A percentile compares a stretch with the other conserved stretches of the same genome.
phyloP scores from a whole-genome alignment of 2,888 invertebrate genomes.

The Cephus pulcher region DNA sequence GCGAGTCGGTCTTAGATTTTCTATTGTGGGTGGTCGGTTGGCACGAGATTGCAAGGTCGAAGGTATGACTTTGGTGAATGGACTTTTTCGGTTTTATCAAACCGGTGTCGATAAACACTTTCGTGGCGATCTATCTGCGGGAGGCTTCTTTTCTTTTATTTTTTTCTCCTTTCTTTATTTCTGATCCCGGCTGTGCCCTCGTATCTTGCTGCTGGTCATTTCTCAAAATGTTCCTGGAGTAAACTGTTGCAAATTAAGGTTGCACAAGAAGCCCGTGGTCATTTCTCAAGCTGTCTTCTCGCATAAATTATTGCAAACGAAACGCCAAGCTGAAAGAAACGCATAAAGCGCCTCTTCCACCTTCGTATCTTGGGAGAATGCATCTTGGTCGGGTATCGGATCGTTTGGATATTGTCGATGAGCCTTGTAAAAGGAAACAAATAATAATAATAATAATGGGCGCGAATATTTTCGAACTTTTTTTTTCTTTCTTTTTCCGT shows the following conservation, averaged over 20 bases:
- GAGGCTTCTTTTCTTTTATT: constrained; percentile 3
- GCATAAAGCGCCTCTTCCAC: constrained; percentile 51
- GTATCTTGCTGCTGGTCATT: constrained; percentile 53
- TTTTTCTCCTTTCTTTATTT: constrained; percentile 12
- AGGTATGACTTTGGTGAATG: not conserved
- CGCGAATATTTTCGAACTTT: not conserved
- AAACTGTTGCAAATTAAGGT: constrained; percentile 64
- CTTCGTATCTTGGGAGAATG: constrained; percentile 12
- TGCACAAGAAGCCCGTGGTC: constrained; percentile 61
- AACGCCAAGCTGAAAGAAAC: constrained; percentile 59
- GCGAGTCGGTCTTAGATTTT: not conserved
- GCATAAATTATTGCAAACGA: constrained; percentile 64
- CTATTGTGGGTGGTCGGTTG: not conserved
- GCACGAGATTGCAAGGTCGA: not conserved
- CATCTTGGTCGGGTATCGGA: not conserved
- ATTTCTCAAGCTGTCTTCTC: constrained; percentile 62
- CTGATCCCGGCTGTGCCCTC: constrained; percentile 33
- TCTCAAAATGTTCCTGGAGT: constrained; percentile 57
- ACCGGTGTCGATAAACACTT: not conserved
- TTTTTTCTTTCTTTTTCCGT: not conserved
- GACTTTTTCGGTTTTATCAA: not conserved
- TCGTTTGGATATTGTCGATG: not conserved
- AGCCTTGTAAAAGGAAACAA: not conserved
- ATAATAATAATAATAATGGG: not conserved
- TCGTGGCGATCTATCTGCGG: not conserved